Evolutionary conservation across 2,888 invertebrate species (phyloP).

Genomic region (Rhagophthalmus giganteus): DNA sequence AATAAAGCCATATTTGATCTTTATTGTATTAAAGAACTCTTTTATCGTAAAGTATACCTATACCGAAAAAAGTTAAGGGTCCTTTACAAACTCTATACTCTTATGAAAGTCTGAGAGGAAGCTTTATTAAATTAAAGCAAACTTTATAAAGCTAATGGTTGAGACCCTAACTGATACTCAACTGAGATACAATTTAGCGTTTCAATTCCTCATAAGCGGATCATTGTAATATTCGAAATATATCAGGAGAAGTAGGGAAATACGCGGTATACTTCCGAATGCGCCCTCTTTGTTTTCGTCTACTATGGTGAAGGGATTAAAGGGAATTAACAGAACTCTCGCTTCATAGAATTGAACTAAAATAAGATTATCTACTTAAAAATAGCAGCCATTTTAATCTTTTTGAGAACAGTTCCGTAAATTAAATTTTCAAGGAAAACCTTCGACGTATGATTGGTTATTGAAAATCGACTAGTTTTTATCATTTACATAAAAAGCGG

Average conservation of each 20-base stretch:
- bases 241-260: conserved; percentile 21
- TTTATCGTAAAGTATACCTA: conserved; percentile 13
- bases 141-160: conserved; percentile 36
- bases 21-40: conserved; percentile 9
- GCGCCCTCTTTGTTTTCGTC: conserved; percentile 38
- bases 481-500: too few relatives aligned
- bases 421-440: conserved; percentile 16
- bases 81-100: conserved; percentile 19
- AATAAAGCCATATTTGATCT: too few relatives aligned
- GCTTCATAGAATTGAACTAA: conserved; percentile 36
- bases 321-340: conserved; percentile 37
- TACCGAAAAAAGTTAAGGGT: conserved; percentile 19
- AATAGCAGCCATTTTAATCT: conserved; percentile 26
- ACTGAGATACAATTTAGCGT: conserved; percentile 34
- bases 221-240: conserved; percentile 40
- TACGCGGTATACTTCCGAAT: conserved; percentile 18
- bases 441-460: too few relatives aligned
- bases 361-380: conserved; percentile 30
- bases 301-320: conserved; percentile 37
- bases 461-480: too few relatives aligned
- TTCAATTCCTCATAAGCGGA: conserved; percentile 41
- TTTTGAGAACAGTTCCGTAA: conserved; percentile 4
- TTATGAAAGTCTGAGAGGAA: conserved; percentile 20
- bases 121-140: conserved; percentile 35
- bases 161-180: conserved; percentile 33